Percentiles rank a stretch among this genome's conserved stretches.
phyloP scores from a whole-genome alignment of 1,140 invertebrate genomes.

The Hyles euphorbiae region DNA sequence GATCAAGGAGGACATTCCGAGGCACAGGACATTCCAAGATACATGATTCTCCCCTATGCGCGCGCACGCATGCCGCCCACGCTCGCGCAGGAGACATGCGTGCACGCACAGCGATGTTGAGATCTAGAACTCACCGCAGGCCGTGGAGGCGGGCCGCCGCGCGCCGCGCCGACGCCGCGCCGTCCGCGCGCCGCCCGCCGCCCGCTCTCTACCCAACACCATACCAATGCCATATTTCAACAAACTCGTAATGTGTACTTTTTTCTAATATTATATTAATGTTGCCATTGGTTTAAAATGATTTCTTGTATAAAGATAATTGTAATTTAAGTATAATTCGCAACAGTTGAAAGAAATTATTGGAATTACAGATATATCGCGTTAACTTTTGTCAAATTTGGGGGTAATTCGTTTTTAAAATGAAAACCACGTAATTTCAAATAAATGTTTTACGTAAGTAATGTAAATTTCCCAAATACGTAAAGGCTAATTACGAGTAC shows the following conservation, averaged over 20 bases:
- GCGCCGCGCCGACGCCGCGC: slow-evolving; percentile 19
- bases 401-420: no score
- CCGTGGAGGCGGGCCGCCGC: slow-evolving; percentile 16
- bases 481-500: not conserved
- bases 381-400: no score
- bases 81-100: slow-evolving; percentile 30
- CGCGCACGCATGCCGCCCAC: slow-evolving; percentile 47
- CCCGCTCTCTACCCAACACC: slow-evolving; percentile 46
- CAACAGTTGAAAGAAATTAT: no score
- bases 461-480: slow-evolving; percentile 8
- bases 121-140: slow-evolving; percentile 74
- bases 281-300: no score
- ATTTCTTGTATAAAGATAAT: no score
- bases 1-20: slow-evolving; percentile 77
- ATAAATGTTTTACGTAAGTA: no score
- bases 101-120: slow-evolving; percentile 73
- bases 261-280: no score
- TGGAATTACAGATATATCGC: no score
- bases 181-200: slow-evolving; percentile 25
- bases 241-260: no score
- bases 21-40: slow-evolving; percentile 78
- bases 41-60: slow-evolving; percentile 76
- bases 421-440: no score
- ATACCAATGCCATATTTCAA: slow-evolving; percentile 28
- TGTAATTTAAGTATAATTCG: no score